Evolutionary conservation across 2,113 vertebrate species (phyloP), one percentile per base, ranked within the genome.

Genomic region (Oostethus manadensis): DNA sequence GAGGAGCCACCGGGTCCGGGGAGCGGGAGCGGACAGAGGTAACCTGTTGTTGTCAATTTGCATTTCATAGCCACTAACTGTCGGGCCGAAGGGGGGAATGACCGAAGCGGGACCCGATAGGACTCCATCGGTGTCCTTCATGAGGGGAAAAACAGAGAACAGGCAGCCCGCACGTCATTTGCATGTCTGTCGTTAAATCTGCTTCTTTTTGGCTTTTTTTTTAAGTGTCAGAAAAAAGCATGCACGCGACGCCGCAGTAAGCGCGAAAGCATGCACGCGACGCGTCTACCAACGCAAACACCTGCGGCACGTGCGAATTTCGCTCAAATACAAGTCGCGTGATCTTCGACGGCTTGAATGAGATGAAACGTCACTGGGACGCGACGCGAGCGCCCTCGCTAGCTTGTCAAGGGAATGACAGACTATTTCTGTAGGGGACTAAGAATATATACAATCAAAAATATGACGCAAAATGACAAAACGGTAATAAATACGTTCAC

Each of bases 31-130:
- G 20, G 9, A n/a, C 7, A 42, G 16, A 84, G 84, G 81, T 81
- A 82, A 88, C 86, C 86, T 88, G 86, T 88, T 88, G 86, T 85
- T 65, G 51, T 53, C n/a, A 16, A 29, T 55, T 40, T 23, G 6
- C 3, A 22, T 45, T 23, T 33, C 23, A 11, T n/a, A 23, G 26
- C n/a, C 9, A 42, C 20, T 8, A 58, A 33, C 13, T 53, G n/a
- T 44, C 26, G 22, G 9, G 13, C n/a, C 26, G 42, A 45, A 26
- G 15, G 20, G n/a, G 22, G 45, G 16, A 26, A n/a, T 45, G 11
- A 29, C 18, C 29, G 21, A 21, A 58, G 43, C 9, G 23, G 29
- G 21, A 48, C n/a, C 14, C 8, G 20, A n/a, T 17, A 21, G n/a
- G 29, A 33, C 29, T 42, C 13, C 11, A 14, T 14, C 38, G 38